phyloP scores from a whole-genome alignment of 2,888 invertebrate genomes.

The Sycophila texana region DNA sequence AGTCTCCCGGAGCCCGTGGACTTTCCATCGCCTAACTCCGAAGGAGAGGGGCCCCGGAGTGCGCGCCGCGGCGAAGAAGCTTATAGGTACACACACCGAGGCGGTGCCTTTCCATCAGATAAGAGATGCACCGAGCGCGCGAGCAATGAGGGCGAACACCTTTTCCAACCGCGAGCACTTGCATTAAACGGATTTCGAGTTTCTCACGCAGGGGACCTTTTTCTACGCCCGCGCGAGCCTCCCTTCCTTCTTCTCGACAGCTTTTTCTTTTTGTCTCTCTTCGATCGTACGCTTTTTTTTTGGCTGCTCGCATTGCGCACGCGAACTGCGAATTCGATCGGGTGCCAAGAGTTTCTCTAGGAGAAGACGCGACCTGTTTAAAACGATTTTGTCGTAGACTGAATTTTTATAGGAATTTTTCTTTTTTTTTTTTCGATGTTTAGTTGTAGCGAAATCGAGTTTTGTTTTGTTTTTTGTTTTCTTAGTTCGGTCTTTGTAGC shows the following conservation, averaged over 20 bases:
- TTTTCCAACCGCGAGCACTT: conserved; percentile 9
- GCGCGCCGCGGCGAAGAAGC: background rate
- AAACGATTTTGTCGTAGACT: too few species aligned
- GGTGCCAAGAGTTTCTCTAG: too few species aligned
- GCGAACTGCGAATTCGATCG: too few species aligned
- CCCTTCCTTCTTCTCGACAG: background rate
- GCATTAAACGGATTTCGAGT: conserved; percentile 40
- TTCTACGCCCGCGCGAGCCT: background rate
- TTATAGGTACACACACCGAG: background rate
- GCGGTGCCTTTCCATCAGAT: conserved; percentile 53
- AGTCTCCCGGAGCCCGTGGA: background rate
- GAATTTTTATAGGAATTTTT: too few species aligned
- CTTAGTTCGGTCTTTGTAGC: too few species aligned
- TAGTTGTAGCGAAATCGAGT: too few species aligned
- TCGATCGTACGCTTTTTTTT: too few species aligned
- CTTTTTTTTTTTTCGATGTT: too few species aligned
- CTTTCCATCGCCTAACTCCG: conserved; percentile 37
- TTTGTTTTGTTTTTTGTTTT: too few species aligned
- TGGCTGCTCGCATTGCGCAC: too few species aligned
- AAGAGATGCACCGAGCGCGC: conserved; percentile 45
- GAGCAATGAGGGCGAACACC: conserved; percentile 52
- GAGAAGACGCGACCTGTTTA: too few species aligned
- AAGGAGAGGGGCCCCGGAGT: background rate
- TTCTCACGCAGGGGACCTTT: conserved; percentile 38
- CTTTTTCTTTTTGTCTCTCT: background rate